These are phyloP conservation scores for Pomatostomus ruficeps DNA, from an alignment of 2,113 vertebrate genomes.

Conservation along the genomic window DNA sequence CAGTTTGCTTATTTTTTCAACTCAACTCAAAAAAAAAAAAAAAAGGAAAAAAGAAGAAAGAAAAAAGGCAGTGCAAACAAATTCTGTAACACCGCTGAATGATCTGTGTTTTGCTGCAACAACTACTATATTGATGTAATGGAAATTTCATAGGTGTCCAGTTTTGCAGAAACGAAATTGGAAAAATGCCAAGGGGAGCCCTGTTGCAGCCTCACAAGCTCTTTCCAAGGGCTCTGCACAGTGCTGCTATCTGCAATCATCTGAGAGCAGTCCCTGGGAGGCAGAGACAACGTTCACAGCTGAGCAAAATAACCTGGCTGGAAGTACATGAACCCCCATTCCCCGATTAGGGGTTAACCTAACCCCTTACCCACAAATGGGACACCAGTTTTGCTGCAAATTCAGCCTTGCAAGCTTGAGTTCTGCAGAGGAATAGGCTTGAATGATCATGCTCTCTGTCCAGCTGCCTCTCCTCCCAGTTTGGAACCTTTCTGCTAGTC, in stretches of 20 bases:
- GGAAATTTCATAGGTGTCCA: conserved; percentile 56
- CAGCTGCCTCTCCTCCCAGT: not conserved
- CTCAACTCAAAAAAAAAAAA: not conserved
- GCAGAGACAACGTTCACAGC: not conserved
- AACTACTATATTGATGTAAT: conserved; percentile 49
- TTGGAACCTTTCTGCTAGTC: not conserved
- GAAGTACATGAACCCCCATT: not conserved
- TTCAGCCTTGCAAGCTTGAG: conserved; percentile 17
- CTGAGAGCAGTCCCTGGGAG: not conserved
- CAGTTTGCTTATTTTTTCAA: conserved; percentile 58
- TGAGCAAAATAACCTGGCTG: not conserved
- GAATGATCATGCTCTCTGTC: not conserved
- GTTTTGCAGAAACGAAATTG: not conserved
- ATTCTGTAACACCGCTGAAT: conserved; percentile 56
- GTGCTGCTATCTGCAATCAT: not conserved
- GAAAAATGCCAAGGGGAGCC: not conserved
- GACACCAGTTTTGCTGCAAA: conserved; percentile 6
- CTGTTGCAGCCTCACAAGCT: not conserved
- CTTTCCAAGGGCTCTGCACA: not conserved
- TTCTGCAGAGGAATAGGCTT: not conserved
- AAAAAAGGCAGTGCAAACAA: conserved; percentile 54
- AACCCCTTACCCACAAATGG: not conserved
- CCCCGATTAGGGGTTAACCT: conserved; percentile 31
- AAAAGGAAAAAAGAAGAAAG: not conserved
- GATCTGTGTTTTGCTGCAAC: conserved; percentile 47